These are phyloP conservation scores for Ellobium chinense DNA, from an alignment of 2,888 invertebrate genomes.

Conservation along the genomic window DNA sequence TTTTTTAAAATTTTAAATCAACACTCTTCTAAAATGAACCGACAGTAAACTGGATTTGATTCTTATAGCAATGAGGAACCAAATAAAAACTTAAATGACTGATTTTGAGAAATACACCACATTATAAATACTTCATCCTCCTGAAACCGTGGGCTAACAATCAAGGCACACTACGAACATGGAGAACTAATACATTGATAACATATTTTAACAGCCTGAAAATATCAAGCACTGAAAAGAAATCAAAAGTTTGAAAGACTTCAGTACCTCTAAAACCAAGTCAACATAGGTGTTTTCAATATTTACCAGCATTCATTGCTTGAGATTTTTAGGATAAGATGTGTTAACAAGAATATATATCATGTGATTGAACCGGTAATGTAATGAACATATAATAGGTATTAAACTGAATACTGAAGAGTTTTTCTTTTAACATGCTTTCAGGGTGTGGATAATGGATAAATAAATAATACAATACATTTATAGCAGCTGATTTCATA, in stretches of 20 bases:
- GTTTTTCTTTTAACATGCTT: not conserved
- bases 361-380: not conserved
- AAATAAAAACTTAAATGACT: too few relatives aligned
- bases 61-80: too few relatives aligned
- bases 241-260: conserved; percentile 14
- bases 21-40: too few relatives aligned
- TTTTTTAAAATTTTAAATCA: too few relatives aligned
- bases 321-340: not conserved
- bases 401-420: conserved; percentile 15
- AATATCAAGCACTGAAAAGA: not conserved
- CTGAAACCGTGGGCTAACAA: too few relatives aligned
- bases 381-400: not conserved
- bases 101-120: too few relatives aligned
- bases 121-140: too few relatives aligned
- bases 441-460: not conserved
- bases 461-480: conserved; percentile 10
- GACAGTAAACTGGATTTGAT: too few relatives aligned
- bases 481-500: too few relatives aligned
- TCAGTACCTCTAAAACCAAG: not conserved
- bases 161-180: too few relatives aligned
- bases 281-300: not conserved
- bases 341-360: not conserved
- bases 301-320: not conserved
- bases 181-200: too few relatives aligned
- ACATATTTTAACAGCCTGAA: not conserved